Evolutionary conservation across 2,113 vertebrate species (phyloP).

Genomic region (Picathartes gymnocephalus): DNA sequence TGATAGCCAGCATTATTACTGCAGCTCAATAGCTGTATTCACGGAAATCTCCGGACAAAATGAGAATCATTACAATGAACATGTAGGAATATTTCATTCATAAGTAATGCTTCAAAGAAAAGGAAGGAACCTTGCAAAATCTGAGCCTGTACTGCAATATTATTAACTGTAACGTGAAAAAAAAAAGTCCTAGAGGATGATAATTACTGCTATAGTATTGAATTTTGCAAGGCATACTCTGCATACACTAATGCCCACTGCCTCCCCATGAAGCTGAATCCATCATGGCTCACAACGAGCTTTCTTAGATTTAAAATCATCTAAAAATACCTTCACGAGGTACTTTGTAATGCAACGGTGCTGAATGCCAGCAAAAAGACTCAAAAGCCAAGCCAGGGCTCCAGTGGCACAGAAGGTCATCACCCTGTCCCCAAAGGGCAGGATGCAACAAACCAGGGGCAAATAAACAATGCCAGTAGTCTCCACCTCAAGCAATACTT

Average conservation of each 20-base stretch:
- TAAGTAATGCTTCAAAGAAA: not conserved
- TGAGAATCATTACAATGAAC: not conserved
- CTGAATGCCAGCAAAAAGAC: not conserved
- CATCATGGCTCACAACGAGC: not conserved
- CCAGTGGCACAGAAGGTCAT: not conserved
- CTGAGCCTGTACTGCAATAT: not conserved
- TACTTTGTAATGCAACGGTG: not conserved
- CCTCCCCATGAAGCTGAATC: not conserved
- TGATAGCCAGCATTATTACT: not conserved
- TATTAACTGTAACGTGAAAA: not conserved
- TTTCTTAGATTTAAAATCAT: not conserved
- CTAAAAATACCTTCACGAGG: not conserved
- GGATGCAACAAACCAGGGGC: not conserved
- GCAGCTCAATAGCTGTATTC: not conserved
- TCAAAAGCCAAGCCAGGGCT: not conserved
- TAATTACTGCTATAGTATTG: not conserved
- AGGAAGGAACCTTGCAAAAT: not conserved
- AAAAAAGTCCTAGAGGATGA: not conserved
- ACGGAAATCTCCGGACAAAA: not conserved
- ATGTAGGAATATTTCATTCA: not conserved
- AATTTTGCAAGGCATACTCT: not conserved
- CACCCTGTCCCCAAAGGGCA: not conserved
- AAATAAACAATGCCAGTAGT: not conserved
- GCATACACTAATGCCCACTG: not conserved
- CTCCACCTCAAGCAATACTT: not conserved